Evolutionary conservation across 2,113 vertebrate species (phyloP).

Genomic region (Ancistrus triradiatus): DNA sequence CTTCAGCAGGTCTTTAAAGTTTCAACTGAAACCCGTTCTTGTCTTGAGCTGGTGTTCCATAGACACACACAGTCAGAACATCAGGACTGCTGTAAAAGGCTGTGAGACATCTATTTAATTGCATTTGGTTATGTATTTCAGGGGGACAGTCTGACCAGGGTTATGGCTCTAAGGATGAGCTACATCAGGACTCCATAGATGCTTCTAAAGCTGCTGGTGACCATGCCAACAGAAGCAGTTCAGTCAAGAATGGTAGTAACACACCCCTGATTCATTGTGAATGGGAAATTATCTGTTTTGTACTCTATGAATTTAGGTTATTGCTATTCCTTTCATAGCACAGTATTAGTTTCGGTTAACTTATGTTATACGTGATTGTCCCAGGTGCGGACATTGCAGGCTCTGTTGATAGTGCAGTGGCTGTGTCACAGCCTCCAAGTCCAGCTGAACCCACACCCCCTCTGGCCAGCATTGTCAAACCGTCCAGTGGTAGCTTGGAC

Average conservation of each 20-base stretch:
- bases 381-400: slow-evolving; percentile 54
- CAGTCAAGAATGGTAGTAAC: slow-evolving; percentile 60
- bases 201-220: slow-evolving; percentile 50
- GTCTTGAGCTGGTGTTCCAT: too few relatives aligned
- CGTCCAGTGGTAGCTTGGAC: slow-evolving; percentile 79
- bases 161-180: slow-evolving; percentile 86
- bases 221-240: slow-evolving; percentile 40
- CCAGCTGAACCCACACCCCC: slow-evolving; percentile 56
- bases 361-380: neutral
- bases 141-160: slow-evolving; percentile 82
- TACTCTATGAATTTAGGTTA: too few relatives aligned
- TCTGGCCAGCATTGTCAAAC: slow-evolving; percentile 86
- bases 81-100: neutral
- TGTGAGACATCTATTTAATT: neutral
- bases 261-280: neutral
- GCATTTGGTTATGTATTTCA: slow-evolving; percentile 29
- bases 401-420: slow-evolving; percentile 63
- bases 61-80: too few relatives aligned
- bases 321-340: too few relatives aligned
- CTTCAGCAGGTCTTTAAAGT: too few relatives aligned
- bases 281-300: neutral
- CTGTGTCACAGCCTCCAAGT: slow-evolving; percentile 57
- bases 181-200: slow-evolving; percentile 71
- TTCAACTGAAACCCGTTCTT: too few relatives aligned
- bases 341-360: too few relatives aligned